These are phyloP conservation scores for Strigops habroptila DNA, from an alignment of 2,113 vertebrate species.

Conservation along the genomic window DNA sequence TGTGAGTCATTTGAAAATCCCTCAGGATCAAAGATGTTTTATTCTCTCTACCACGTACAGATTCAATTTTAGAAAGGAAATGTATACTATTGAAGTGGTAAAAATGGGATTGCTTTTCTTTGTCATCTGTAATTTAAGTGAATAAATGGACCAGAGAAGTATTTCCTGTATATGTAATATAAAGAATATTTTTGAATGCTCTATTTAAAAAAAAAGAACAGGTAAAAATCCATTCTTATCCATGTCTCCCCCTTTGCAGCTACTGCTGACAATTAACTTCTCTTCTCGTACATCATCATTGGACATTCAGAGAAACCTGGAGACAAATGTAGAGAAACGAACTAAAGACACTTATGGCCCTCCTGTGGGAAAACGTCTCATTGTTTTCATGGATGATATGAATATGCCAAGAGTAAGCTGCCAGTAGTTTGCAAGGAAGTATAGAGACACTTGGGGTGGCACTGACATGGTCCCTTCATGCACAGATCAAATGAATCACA, in stretches of 20 bases:
- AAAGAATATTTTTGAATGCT: neutral
- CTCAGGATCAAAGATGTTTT: neutral
- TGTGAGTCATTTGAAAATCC: neutral
- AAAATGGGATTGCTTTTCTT: neutral
- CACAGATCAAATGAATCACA: neutral
- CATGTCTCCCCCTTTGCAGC: slow-evolving; percentile 63
- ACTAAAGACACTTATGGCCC: slow-evolving; percentile 91
- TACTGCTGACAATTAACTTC: slow-evolving; percentile 86
- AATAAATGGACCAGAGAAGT: neutral
- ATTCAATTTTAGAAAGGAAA: neutral
- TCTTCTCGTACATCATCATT: slow-evolving; percentile 94
- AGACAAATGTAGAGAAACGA: slow-evolving; percentile 91
- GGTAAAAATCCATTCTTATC: neutral
- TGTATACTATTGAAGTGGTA: neutral
- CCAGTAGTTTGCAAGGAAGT: neutral
- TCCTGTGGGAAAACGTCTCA: slow-evolving; percentile 88
- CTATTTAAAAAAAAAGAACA: neutral
- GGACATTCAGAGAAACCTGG: slow-evolving; percentile 92
- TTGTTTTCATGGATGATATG: slow-evolving; percentile 95
- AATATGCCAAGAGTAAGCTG: slow-evolving; percentile 92
- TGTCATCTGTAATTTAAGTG: neutral
- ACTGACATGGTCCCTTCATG: neutral
- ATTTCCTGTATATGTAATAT: neutral
- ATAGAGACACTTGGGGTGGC: neutral
- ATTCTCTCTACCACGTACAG: neutral